Conservation (phyloP, 2,113 vertebrate species). For the Turdus rufiventris region DNA sequence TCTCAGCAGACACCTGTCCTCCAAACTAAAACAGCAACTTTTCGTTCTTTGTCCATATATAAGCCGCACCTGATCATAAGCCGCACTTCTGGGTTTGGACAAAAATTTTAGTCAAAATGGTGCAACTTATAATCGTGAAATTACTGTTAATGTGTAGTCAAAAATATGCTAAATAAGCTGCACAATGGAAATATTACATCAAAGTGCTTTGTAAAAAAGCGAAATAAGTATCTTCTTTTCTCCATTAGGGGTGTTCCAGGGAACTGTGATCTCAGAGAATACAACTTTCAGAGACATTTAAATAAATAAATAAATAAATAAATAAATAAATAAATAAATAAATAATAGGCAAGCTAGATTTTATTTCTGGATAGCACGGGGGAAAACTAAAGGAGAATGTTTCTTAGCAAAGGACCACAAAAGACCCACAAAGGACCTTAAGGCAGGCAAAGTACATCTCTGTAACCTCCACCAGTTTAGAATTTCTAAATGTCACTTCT, state of each 20-base stretch:
- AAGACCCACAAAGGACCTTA: background rate
- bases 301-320: background rate
- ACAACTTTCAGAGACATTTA: background rate
- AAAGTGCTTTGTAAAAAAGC: background rate
- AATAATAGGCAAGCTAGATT: background rate
- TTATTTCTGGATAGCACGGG: background rate
- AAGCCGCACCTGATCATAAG: too few species aligned
- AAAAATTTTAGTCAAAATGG: too few species aligned
- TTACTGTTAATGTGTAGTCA: background rate
- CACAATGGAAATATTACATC: background rate
- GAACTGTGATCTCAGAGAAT: background rate
- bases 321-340: background rate
- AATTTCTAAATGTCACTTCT: background rate
- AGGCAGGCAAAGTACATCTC: background rate
- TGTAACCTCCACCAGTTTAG: background rate
- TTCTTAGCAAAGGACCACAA: background rate
- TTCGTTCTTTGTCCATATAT: too few species aligned
- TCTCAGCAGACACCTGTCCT: too few species aligned
- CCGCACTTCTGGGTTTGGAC: too few species aligned
- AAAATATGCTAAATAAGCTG: background rate
- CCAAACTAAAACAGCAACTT: too few species aligned
- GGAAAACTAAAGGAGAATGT: background rate
- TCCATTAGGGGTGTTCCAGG: background rate
- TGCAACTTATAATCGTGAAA: too few species aligned
- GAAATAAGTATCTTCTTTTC: background rate